phyloP scores from a whole-genome alignment of 2,797 vertebrate genomes.

The Lindbergichthys nudifrons region DNA sequence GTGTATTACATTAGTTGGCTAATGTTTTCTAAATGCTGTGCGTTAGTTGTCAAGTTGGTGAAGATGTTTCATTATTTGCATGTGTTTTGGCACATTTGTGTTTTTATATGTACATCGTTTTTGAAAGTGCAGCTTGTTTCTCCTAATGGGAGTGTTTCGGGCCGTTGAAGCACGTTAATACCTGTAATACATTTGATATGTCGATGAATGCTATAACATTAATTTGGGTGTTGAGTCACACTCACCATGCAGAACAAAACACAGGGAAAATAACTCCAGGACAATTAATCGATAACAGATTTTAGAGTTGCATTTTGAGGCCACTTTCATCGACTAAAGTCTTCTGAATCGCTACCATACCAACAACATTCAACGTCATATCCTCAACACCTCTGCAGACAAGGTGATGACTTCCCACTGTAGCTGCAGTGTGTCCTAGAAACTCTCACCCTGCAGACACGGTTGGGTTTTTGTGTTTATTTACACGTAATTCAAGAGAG shows the following conservation, averaged over 20 bases:
- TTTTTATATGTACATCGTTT: too few species aligned
- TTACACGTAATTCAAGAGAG: neutral
- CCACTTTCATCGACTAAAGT: neutral
- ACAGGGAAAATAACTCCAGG: slow-evolving; percentile 33
- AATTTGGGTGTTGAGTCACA: slow-evolving; percentile 51
- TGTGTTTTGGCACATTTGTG: too few species aligned
- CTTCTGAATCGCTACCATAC: too few species aligned
- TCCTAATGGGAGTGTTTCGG: too few species aligned
- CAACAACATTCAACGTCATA: neutral
- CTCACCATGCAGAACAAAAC: slow-evolving; percentile 71
- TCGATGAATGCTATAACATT: slow-evolving; percentile 48
- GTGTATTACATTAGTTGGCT: too few species aligned
- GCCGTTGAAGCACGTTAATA: too few species aligned
- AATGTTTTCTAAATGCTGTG: too few species aligned
- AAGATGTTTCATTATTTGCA: too few species aligned
- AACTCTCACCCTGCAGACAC: neutral
- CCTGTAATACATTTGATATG: slow-evolving; percentile 44
- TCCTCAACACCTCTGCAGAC: slow-evolving; percentile 5
- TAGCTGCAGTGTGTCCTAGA: slow-evolving; percentile 2
- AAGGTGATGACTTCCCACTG: neutral
- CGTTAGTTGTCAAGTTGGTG: too few species aligned
- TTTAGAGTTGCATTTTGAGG: slow-evolving; percentile 56
- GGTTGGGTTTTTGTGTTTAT: neutral
- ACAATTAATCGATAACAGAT: slow-evolving; percentile 37
- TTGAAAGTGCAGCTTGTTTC: too few species aligned